A percentile compares a stretch with the other conserved stretches of the same genome.
These are phyloP conservation scores for Malacosoma neustria DNA, from an alignment of 2,888 invertebrate species.

Conservation along the genomic window DNA sequence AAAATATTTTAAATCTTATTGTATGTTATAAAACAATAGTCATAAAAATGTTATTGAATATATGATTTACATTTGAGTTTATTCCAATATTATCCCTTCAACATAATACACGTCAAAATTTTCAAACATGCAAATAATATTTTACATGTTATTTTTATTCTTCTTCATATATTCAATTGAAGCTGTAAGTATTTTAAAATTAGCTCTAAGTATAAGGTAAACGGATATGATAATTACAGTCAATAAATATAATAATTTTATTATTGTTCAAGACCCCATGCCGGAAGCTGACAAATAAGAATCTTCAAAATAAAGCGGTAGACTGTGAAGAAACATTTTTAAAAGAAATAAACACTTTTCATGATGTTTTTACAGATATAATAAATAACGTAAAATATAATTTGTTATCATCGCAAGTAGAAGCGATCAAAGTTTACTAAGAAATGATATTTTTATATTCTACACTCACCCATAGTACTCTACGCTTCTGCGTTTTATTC, in stretches of 20 bases:
- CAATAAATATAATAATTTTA: slow-evolving; percentile 1
- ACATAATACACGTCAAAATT: no score
- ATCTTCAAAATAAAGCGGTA: slow-evolving; percentile 16
- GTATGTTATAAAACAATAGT: no score
- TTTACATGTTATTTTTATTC: slow-evolving; percentile 10
- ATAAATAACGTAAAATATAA: slow-evolving; percentile 17
- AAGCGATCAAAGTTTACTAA: neutral
- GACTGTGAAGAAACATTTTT: slow-evolving; percentile 13
- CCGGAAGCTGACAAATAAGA: neutral
- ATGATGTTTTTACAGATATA: slow-evolving; percentile 16
- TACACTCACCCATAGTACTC: no score
- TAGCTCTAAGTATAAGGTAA: slow-evolving; percentile 1
- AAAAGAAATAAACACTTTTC: slow-evolving; percentile 16
- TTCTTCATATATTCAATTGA: slow-evolving; percentile 16
- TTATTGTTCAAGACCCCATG: neutral
- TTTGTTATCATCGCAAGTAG: slow-evolving; percentile 8
- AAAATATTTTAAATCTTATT: no score
- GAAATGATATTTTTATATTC: neutral
- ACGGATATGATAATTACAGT: slow-evolving; percentile 4
- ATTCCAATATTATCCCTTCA: no score
- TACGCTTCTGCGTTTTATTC: no score
- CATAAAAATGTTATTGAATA: no score
- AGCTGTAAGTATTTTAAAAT: slow-evolving; percentile 37
- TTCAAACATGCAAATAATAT: neutral
- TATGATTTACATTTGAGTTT: no score